Conservation (phyloP, 2,797 vertebrate genomes). For the Synaphobranchus kaupii region DNA sequence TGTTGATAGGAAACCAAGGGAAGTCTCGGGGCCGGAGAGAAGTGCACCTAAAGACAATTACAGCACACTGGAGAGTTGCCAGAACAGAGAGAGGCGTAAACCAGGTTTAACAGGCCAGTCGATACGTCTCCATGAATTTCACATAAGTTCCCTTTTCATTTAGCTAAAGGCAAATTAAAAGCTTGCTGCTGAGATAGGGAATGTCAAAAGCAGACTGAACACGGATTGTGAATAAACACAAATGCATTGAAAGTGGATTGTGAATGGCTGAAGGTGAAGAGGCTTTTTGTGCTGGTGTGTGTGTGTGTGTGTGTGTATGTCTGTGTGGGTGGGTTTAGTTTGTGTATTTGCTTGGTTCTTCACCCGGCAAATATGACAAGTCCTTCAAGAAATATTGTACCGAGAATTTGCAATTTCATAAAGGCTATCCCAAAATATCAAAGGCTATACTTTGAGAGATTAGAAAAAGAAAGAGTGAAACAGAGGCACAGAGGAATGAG, state of each 20-base stretch:
- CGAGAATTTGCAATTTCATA: neutral
- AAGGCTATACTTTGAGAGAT: neutral
- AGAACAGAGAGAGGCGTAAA: neutral
- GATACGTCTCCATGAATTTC: slow-evolving; percentile 5
- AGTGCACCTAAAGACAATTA: neutral
- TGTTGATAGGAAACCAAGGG: neutral
- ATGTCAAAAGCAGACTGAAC: neutral
- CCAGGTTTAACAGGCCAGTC: slow-evolving; percentile 17
- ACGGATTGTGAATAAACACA: neutral
- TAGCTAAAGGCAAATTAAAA: slow-evolving; percentile 8
- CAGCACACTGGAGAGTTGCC: neutral
- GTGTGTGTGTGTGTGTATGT: neutral
- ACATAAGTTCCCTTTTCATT: slow-evolving; percentile 16
- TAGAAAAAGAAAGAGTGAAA: neutral
- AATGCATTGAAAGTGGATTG: neutral
- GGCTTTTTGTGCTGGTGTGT: neutral
- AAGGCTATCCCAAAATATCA: slow-evolving; percentile 24
- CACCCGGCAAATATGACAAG: neutral
- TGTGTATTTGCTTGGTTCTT: neutral
- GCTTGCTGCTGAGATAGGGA: neutral
- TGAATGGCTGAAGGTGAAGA: neutral
- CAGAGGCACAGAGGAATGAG: neutral
- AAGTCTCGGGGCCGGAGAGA: neutral
- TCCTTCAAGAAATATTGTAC: neutral
- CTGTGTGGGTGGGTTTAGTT: neutral